Conservation (phyloP, 2,888 invertebrate genomes). For the Harpalus rubripes region DNA sequence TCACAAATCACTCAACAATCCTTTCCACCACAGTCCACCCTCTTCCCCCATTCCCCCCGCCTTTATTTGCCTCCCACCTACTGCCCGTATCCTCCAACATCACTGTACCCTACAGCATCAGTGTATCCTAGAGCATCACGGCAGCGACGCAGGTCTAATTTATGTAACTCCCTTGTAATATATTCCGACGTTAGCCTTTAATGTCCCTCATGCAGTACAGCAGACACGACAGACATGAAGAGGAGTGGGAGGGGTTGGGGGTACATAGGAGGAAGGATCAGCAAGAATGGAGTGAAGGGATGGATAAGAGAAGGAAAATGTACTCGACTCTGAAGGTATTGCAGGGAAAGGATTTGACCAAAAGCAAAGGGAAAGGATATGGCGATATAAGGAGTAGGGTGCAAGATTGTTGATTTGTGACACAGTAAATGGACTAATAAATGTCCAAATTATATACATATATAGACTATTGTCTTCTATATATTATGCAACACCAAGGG, state of each 20-base stretch:
- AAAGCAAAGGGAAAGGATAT: background rate
- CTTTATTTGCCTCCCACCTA: background rate
- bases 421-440: background rate
- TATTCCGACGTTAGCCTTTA: conserved; percentile 53
- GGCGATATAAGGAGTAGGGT: background rate
- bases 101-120: no score
- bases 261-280: no score
- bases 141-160: conserved; percentile 31
- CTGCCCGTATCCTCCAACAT: background rate
- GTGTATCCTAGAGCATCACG: background rate
- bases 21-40: background rate
- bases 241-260: background rate
- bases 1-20: conserved; percentile 1
- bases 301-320: background rate
- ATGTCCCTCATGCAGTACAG: conserved; percentile 25
- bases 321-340: background rate
- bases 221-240: background rate
- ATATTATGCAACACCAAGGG: no score
- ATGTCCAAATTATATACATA: background rate
- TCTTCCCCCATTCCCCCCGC: background rate
- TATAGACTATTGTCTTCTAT: background rate
- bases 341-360: background rate
- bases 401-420: background rate
- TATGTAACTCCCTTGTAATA: conserved; percentile 44
- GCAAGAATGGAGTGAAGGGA: background rate